Percentiles rank a stretch among this genome's conserved stretches.
Evolutionary conservation across 2,888 invertebrate species (phyloP).

Genomic region (Chelonus formosanus): DNA sequence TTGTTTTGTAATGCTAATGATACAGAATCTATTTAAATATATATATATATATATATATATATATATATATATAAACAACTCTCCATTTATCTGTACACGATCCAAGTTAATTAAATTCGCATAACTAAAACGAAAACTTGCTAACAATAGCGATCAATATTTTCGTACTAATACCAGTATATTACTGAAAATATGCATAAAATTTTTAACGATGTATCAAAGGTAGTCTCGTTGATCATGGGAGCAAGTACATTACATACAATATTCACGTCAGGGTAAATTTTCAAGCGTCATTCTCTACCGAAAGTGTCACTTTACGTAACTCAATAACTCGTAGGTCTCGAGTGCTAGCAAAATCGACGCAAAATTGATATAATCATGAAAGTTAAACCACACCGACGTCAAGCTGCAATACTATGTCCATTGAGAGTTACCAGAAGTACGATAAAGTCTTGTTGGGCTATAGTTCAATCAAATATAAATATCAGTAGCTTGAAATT

Average conservation of each 20-base stretch:
- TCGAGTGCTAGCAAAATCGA: constrained; percentile 47
- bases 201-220: neutral
- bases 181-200: no score
- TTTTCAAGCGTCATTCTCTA: constrained; percentile 8
- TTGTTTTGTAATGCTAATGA: no score
- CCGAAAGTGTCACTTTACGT: constrained; percentile 26
- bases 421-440: constrained; percentile 1
- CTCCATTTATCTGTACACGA: no score
- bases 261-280: neutral
- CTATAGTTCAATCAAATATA: constrained; percentile 16
- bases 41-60: no score
- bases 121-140: no score
- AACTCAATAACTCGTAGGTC: constrained; percentile 28
- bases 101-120: no score
- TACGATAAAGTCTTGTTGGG: neutral
- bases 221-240: neutral
- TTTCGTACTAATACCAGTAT: no score
- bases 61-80: no score
- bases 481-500: no score
- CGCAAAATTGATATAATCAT: constrained; percentile 49
- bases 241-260: neutral
- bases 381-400: constrained; percentile 41
- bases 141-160: no score
- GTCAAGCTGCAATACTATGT: constrained; percentile 2
- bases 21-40: no score